Conservation (phyloP, 2,888 invertebrate genomes). For the Acanthococcus lagerstroemiae region DNA sequence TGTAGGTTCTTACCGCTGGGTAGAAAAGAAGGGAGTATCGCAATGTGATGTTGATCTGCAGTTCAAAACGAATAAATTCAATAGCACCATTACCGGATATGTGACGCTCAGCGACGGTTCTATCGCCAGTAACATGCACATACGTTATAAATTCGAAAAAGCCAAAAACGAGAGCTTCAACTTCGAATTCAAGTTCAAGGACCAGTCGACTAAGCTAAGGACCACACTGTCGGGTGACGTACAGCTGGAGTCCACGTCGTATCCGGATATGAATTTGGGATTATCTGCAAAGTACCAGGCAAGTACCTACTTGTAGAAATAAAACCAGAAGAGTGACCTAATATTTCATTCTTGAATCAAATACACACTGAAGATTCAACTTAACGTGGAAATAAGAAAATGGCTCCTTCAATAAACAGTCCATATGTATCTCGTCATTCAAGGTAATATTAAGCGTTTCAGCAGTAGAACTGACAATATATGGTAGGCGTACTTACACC, state of each 20-base stretch:
- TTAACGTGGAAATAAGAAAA: too few species aligned
- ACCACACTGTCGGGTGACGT: constrained; percentile 55
- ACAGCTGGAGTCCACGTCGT: constrained; percentile 62
- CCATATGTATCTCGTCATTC: too few species aligned
- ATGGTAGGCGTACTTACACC: too few species aligned
- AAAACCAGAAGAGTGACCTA: too few species aligned
- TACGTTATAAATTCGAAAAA: constrained; percentile 56
- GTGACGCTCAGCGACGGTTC: constrained; percentile 50
- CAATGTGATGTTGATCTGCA: constrained; percentile 66
- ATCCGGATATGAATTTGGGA: constrained; percentile 62
- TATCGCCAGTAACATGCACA: constrained; percentile 50
- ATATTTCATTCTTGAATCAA: too few species aligned
- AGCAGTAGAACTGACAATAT: too few species aligned
- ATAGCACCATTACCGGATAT: constrained; percentile 63
- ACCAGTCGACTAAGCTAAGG: constrained; percentile 50
- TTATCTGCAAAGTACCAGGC: constrained; percentile 55
- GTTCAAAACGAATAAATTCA: constrained; percentile 67
- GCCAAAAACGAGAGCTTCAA: constrained; percentile 41
- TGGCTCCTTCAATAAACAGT: too few species aligned
- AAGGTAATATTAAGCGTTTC: too few species aligned
- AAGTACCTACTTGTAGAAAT: too few species aligned
- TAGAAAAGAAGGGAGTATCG: constrained; percentile 57
- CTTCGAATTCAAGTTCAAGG: constrained; percentile 41
- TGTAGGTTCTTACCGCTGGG: constrained; percentile 50
- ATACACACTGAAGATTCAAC: too few species aligned